phyloP scores from a whole-genome alignment of 2,888 invertebrate species.

The Ophion costatus region DNA sequence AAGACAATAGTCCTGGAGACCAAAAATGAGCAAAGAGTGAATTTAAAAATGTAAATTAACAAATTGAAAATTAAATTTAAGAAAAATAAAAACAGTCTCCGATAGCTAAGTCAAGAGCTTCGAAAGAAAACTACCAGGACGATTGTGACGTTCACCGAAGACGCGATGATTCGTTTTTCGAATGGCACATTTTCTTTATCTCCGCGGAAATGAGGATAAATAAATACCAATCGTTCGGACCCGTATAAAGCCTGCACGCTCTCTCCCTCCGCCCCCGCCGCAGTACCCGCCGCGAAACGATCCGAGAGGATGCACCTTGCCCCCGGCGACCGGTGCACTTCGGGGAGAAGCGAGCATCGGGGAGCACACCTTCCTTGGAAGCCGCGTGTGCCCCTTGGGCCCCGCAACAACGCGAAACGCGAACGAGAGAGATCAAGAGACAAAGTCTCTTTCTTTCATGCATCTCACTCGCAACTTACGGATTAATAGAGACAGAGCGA shows the following conservation, averaged over 20 bases:
- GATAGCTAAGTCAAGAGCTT: no score
- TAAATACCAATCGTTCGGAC: background rate
- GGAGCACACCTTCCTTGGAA: slow-evolving; percentile 54
- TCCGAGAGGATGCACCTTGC: slow-evolving; percentile 63
- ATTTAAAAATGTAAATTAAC: no score
- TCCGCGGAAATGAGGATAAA: background rate
- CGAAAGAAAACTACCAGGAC: no score
- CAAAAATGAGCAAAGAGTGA: no score
- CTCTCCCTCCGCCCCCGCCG: slow-evolving; percentile 16
- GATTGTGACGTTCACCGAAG: no score
- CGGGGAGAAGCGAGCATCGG: slow-evolving; percentile 34
- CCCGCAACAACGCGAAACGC: slow-evolving; percentile 28
- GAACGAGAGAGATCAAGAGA: slow-evolving; percentile 33
- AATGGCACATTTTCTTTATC: background rate
- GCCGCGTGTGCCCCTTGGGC: slow-evolving; percentile 23
- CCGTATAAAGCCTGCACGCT: slow-evolving; percentile 2
- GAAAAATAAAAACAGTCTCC: no score
- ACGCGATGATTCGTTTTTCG: background rate
- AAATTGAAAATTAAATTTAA: no score
- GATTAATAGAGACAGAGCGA: slow-evolving; percentile 9
- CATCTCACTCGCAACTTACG: slow-evolving; percentile 2
- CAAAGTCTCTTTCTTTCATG: background rate
- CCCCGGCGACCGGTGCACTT: slow-evolving; percentile 59
- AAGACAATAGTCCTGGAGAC: no score
- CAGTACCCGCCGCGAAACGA: slow-evolving; percentile 30